Conservation (phyloP, 23 tunicate species). For the Aplidium turbinatum region DNA sequence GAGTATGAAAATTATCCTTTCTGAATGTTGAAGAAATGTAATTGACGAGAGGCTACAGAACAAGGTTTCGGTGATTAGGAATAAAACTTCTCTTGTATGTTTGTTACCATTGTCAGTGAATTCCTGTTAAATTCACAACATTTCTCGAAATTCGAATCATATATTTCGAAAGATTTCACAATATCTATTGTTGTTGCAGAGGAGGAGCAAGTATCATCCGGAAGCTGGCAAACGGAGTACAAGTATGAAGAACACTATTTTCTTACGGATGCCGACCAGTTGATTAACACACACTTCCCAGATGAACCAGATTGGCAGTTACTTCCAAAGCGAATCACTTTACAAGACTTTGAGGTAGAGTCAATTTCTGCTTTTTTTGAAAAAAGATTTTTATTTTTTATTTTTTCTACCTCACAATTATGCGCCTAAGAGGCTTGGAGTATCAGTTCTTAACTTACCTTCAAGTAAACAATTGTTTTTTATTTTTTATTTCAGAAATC, state of each 20-base stretch:
- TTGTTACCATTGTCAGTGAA: neutral
- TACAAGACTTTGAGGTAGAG: slow-evolving; percentile 65
- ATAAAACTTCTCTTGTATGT: neutral
- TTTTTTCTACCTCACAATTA: no score
- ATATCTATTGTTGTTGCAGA: slow-evolving; percentile 28
- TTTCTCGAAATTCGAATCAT: neutral
- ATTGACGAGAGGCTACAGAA: no score
- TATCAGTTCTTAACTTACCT: no score
- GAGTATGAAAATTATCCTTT: no score
- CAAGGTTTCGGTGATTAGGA: neutral
- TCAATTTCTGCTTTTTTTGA: no score
- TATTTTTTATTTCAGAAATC: slow-evolving; percentile 34
- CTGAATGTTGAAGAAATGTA: no score
- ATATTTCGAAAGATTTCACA: neutral
- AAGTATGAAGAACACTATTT: slow-evolving; percentile 81
- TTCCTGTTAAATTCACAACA: neutral
- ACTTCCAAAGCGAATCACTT: slow-evolving; percentile 44
- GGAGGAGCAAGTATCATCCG: slow-evolving; percentile 15
- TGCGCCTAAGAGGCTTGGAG: no score
- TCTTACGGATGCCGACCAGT: slow-evolving; percentile 71
- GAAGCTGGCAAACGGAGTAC: slow-evolving; percentile 58
- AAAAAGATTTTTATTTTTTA: no score
- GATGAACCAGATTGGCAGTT: slow-evolving; percentile 76
- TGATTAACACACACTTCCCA: slow-evolving; percentile 74
- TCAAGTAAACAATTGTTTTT: no score